Evolutionary conservation across 2,113 vertebrate species (phyloP).

Genomic region (Hippoglossus stenolepis): DNA sequence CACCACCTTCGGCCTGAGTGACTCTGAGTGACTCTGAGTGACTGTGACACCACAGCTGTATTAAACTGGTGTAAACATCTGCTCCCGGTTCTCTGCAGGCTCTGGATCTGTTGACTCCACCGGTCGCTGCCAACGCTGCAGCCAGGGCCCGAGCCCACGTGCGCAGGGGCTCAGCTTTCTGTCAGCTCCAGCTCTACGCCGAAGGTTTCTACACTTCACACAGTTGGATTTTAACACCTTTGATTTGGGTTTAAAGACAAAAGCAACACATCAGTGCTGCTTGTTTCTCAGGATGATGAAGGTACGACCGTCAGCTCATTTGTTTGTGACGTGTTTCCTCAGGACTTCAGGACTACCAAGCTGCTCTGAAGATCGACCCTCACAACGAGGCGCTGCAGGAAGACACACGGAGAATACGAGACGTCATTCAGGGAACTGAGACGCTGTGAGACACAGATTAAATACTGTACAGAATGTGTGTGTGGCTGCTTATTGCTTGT

Average conservation of each 20-base stretch:
- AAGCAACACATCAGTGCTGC: no score
- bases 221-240: no score
- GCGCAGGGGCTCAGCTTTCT: constrained; percentile 92
- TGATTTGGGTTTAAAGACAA: no score
- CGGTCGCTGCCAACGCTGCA: constrained; percentile 86
- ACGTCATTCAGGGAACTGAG: constrained; percentile 85
- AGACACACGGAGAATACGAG: constrained; percentile 88
- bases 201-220: constrained; percentile 81
- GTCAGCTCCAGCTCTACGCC: constrained; percentile 90
- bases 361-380: constrained; percentile 90
- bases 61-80: not conserved
- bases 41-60: no score
- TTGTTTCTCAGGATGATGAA: no score
- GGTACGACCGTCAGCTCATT: no score
- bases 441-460: not conserved
- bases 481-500: not conserved
- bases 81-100: constrained; percentile 80
- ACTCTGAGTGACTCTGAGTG: no score
- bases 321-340: constrained; percentile 17
- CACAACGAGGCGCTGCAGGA: constrained; percentile 81
- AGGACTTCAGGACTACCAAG: constrained; percentile 95
- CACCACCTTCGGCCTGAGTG: no score
- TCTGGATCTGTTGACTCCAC: constrained; percentile 89
- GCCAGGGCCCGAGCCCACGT: constrained; percentile 89
- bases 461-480: no score